Evolutionary conservation across 92 coral and sea anemone genomes (phyloP).

Genomic region (Porites divaricata): DNA sequence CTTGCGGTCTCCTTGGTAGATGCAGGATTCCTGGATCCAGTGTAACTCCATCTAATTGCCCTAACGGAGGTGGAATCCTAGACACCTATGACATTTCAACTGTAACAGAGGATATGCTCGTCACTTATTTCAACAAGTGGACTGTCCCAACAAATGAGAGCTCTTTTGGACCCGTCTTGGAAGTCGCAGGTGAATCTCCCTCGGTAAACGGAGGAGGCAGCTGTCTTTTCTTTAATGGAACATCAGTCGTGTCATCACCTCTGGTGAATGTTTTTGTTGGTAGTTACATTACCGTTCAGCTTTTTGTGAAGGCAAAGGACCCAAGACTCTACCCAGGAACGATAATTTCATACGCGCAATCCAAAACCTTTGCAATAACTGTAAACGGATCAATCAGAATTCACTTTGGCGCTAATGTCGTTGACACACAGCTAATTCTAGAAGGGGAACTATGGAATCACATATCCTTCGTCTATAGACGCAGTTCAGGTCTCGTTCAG

Average conservation of each 20-base stretch:
- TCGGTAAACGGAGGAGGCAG: slow-evolving; percentile 81
- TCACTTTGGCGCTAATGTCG: slow-evolving; percentile 62
- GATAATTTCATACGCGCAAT: slow-evolving; percentile 78
- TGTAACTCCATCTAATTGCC: slow-evolving; percentile 64
- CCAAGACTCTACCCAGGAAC: slow-evolving; percentile 69
- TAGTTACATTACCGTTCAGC: slow-evolving; percentile 79
- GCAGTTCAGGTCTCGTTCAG: slow-evolving; percentile 85
- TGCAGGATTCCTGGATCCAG: slow-evolving; percentile 50
- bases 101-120: slow-evolving; percentile 66
- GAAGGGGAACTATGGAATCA: slow-evolving; percentile 87
- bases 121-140: slow-evolving; percentile 75
- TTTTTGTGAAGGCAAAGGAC: slow-evolving; percentile 84
- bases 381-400: slow-evolving; percentile 78
- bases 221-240: slow-evolving; percentile 82
- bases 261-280: slow-evolving; percentile 66
- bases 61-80: slow-evolving; percentile 69
- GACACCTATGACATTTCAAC: slow-evolving; percentile 63
- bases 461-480: slow-evolving; percentile 90
- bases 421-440: slow-evolving; percentile 75
- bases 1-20: slow-evolving; percentile 94
- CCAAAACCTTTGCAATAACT: slow-evolving; percentile 82
- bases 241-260: slow-evolving; percentile 79
- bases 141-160: slow-evolving; percentile 84
- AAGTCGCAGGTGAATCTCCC: slow-evolving; percentile 72
- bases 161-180: slow-evolving; percentile 71